Conservation (phyloP, 2,797 vertebrate species). For the Neosilurus hyrtlii region DNA sequence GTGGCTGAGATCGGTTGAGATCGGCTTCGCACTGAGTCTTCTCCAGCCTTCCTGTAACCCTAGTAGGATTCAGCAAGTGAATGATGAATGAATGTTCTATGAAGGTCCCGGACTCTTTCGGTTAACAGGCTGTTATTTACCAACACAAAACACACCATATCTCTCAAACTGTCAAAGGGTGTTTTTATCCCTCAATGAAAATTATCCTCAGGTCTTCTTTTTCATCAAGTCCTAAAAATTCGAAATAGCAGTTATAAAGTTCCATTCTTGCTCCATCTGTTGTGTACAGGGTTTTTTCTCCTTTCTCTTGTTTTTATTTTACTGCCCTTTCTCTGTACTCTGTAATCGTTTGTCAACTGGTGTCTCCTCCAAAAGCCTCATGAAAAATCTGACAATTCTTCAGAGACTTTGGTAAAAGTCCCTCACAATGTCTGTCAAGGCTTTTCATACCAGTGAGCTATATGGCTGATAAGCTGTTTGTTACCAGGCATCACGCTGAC, state of each 20-base stretch:
- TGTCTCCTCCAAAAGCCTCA: not conserved
- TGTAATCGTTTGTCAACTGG: not conserved
- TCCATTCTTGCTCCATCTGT: not conserved
- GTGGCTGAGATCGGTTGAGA: too few species aligned
- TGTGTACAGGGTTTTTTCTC: not conserved
- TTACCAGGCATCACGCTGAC: not conserved
- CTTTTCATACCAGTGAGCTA: not conserved
- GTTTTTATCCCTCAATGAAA: not conserved
- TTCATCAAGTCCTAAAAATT: slow-evolving; percentile 15
- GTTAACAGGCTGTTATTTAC: not conserved
- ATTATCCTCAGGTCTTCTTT: not conserved
- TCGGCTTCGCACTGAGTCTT: too few species aligned
- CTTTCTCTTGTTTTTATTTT: not conserved
- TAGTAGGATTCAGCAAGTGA: too few species aligned
- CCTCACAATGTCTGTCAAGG: not conserved
- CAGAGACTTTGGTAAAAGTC: not conserved
- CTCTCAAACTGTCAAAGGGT: not conserved
- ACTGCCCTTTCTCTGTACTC: not conserved
- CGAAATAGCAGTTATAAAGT: slow-evolving; percentile 14
- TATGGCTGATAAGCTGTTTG: not conserved
- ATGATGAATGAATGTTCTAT: not conserved
- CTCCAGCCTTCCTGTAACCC: too few species aligned
- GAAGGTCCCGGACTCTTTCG: not conserved
- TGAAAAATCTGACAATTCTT: slow-evolving; percentile 5
- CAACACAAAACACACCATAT: not conserved